Percentiles rank a stretch among this genome's conserved stretches.
Conservation (phyloP, 1,140 invertebrate genomes). For the Triops longicaudatus region DNA sequence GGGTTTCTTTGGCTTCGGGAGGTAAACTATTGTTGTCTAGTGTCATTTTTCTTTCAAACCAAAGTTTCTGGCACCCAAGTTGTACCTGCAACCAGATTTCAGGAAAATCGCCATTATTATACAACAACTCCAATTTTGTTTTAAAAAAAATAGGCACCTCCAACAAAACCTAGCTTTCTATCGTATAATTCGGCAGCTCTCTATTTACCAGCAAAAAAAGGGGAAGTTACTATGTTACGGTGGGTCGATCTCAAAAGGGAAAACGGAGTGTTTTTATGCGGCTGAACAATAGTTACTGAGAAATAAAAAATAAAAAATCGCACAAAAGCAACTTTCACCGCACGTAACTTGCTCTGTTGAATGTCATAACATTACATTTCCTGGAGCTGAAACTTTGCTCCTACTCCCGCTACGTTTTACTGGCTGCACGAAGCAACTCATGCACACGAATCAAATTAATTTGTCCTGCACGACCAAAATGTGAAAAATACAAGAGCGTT, state of each 20-base stretch:
- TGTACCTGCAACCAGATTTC: neutral
- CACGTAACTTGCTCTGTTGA: neutral
- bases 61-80: neutral
- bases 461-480: neutral
- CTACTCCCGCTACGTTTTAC: neutral
- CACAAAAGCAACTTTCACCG: neutral
- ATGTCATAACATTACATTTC: neutral
- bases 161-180: neutral
- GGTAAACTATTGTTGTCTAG: neutral
- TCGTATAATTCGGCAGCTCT: too few species aligned
- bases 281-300: neutral
- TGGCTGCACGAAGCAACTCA: neutral
- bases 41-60: neutral
- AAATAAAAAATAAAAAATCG: neutral
- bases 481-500: neutral
- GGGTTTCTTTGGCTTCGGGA: constrained; percentile 18
- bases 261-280: neutral
- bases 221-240: neutral
- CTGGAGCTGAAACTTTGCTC: neutral
- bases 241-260: neutral
- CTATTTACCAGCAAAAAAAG: too few species aligned
- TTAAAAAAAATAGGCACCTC: too few species aligned
- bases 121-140: neutral
- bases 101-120: neutral
- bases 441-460: neutral